Base-by-base conservation (phyloP, 1,140 invertebrate species). In the Platyscapa corneri region DNA sequence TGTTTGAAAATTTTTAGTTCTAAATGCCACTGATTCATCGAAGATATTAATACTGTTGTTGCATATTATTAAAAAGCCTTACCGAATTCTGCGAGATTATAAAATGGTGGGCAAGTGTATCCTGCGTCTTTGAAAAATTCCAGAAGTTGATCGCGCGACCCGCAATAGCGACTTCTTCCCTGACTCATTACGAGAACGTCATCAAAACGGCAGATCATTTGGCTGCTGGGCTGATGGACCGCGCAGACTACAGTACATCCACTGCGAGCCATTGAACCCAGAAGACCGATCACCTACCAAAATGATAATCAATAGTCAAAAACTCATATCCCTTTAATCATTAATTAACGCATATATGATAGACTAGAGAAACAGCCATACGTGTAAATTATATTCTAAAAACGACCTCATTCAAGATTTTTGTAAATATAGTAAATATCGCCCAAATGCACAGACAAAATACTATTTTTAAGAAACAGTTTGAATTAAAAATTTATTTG, bases 211-310 rank as follows among this genome's bases (percentile, higher is more conserved):
- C 94, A 95, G 92, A 98, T 97, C 37, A 98, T 94, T 78, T 95
- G 95, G 30, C 97, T 97, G 76, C 96, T 97, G 0, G 98, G 98
- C 89, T 98, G 98, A 93, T 98, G 98, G 86, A 98, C 96, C 18
- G 97, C 96, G 89, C 97, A 98, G 8, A 97, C 95, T 42, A 98
- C 95, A 0, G 96, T 97, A 56, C 97, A 94, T 0, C 97, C 97
- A 37, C 95, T 95, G 64, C 93, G 92, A 0, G 97, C 96, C 70
- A 98, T 94, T 14, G 93, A 93, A 85, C 95, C 95, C 18, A 97
- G 90, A 10, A 96, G 92, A 30, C 92, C 95, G 23, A 97, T 94
- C 3, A 93, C 89, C 92, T 93, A 27, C 79, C 1, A 20, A 7
- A 2, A 14, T 39, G 23, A 14, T 7, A 5, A 60, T 60, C 56